Percentiles rank a stretch among this genome's conserved stretches.
Conservation (phyloP, 2,113 vertebrate genomes). For the Hemiprocne comata region DNA sequence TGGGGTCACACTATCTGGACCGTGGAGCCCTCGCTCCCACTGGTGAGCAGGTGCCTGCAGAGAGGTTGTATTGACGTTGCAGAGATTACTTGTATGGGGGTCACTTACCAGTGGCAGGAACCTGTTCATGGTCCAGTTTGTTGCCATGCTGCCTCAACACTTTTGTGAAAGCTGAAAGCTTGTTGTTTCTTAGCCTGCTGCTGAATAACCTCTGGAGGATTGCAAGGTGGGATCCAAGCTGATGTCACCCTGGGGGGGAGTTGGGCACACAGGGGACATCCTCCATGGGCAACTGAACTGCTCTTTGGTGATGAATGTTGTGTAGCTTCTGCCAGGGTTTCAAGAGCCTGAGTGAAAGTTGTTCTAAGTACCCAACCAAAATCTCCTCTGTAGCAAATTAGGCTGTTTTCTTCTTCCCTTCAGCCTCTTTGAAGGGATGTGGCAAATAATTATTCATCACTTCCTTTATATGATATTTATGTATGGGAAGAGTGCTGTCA, state of each 20-base stretch:
- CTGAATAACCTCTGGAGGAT: neutral
- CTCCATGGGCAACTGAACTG: neutral
- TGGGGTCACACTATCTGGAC: neutral
- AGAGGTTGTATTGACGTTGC: fast-evolving
- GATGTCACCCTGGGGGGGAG: neutral
- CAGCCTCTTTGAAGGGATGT: neutral
- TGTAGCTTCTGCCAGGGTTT: neutral
- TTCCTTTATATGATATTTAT: neutral
- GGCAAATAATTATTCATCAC: neutral
- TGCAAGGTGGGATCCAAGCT: neutral
- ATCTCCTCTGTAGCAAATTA: neutral
- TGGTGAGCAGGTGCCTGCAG: neutral
- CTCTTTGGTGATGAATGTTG: neutral
- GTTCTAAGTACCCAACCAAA: neutral
- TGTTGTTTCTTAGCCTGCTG: neutral
- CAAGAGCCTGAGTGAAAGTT: neutral
- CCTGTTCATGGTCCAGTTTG: neutral
- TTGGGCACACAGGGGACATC: fast-evolving
- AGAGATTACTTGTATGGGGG: fast-evolving
- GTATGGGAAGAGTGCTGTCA: neutral
- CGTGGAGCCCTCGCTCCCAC: neutral
- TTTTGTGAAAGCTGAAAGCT: neutral
- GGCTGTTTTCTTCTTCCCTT: neutral
- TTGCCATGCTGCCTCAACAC: fast-evolving
- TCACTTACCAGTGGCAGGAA: neutral